phyloP scores from a whole-genome alignment of 2,113 vertebrate species.

The Eulacestoma nigropectus region DNA sequence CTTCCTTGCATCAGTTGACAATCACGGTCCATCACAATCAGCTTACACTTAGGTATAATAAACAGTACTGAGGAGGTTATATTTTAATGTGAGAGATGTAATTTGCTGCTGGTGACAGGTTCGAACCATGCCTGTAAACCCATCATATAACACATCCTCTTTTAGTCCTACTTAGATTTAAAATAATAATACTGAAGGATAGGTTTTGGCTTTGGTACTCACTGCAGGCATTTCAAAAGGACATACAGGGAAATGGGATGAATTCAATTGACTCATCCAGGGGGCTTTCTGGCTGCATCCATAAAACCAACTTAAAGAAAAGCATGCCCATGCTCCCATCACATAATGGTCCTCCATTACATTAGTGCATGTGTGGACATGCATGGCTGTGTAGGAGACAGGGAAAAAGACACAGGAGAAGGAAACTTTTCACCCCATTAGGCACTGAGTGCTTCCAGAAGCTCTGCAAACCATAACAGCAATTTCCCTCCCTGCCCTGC shows the following conservation, averaged over 20 bases:
- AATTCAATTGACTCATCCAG: neutral
- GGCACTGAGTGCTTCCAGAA: conserved; percentile 63
- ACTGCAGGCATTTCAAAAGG: conserved; percentile 9
- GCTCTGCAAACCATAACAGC: conserved; percentile 39
- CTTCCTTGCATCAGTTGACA: conserved; percentile 52
- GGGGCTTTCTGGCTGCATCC: neutral
- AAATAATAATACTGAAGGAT: conserved; percentile 21
- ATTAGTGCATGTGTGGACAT: neutral
- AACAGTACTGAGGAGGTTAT: conserved; percentile 39
- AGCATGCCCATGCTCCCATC: neutral
- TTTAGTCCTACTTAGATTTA: conserved; percentile 40
- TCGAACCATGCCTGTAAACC: conserved; percentile 31
- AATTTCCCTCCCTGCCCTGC: conserved; percentile 17
- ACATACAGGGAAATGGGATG: neutral
- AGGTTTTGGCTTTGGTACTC: neutral
- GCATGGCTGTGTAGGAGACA: neutral
- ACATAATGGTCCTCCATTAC: neutral
- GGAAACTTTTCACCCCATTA: conserved; percentile 57
- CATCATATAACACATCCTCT: conserved; percentile 50
- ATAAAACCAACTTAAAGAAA: neutral
- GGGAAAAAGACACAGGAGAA: conserved; percentile 17
- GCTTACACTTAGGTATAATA: conserved; percentile 62
- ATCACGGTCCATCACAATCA: conserved; percentile 58
- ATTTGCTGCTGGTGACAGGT: conserved; percentile 58
- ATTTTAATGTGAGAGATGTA: conserved; percentile 51